A percentile compares a stretch with the other conserved stretches of the same genome.
phyloP scores from a whole-genome alignment of 2,888 invertebrate genomes.

The Ariolimax columbianus region DNA sequence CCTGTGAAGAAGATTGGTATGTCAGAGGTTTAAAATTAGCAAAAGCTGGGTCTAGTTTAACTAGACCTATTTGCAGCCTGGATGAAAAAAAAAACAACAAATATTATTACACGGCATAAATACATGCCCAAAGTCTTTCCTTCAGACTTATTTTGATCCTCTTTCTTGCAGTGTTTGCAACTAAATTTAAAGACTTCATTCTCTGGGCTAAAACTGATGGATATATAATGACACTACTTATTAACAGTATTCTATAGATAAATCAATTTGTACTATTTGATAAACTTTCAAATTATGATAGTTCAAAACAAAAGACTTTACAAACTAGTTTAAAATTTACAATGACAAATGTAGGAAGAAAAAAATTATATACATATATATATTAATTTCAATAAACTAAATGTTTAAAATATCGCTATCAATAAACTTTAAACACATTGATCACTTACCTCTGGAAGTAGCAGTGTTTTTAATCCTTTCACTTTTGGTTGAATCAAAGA shows the following conservation, averaged over 20 bases:
- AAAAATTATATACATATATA: background rate
- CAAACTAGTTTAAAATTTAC: background rate
- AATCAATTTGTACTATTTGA: background rate
- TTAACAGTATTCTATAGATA: background rate
- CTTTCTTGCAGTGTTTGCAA: background rate
- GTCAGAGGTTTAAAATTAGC: conserved; percentile 20
- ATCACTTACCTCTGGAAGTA: conserved; percentile 42
- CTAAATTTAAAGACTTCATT: background rate
- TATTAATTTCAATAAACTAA: background rate
- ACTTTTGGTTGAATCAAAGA: conserved; percentile 49
- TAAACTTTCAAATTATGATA: too few relatives aligned
- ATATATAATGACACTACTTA: background rate
- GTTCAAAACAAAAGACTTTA: background rate
- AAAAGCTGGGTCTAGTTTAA: conserved; percentile 1
- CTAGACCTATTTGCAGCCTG: conserved; percentile 8
- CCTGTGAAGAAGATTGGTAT: conserved; percentile 51
- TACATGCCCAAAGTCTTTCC: background rate
- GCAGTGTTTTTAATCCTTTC: conserved; percentile 51
- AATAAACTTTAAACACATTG: background rate
- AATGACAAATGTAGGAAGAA: background rate
- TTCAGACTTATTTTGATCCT: background rate
- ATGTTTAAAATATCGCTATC: background rate
- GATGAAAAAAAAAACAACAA: background rate
- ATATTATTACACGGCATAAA: background rate
- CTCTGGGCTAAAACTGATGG: background rate